A percentile compares a stretch with the other conserved stretches of the same genome.
phyloP scores from a whole-genome alignment of 2,113 vertebrate species.

The Hippocampus barbouri region DNA sequence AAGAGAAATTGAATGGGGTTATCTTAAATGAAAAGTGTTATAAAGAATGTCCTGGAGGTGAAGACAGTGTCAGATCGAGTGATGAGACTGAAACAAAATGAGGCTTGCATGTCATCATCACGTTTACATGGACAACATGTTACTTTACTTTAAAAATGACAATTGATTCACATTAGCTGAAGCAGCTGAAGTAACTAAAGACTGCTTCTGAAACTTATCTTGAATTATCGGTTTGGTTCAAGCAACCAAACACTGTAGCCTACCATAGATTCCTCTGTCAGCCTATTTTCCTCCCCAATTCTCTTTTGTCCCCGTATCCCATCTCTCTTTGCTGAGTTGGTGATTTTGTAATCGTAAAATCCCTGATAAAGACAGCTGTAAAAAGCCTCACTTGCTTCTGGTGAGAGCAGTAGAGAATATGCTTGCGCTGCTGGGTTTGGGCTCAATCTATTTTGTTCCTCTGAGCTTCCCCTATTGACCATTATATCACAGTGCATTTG shows the following conservation, averaged over 20 bases:
- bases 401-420: conserved; percentile 47
- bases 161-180: background rate
- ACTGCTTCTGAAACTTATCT: conserved; percentile 8
- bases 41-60: too few relatives aligned
- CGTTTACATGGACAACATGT: background rate
- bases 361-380: conserved; percentile 53
- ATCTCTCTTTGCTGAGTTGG: conserved; percentile 58
- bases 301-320: conserved; percentile 28
- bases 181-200: background rate
- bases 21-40: too few relatives aligned
- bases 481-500: conserved; percentile 28
- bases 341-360: conserved; percentile 52
- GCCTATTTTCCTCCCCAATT: conserved; percentile 17
- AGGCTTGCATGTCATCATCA: background rate
- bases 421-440: conserved; percentile 37
- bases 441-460: conserved; percentile 42
- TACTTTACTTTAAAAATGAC: background rate
- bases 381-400: conserved; percentile 52
- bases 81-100: too few relatives aligned
- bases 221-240: conserved; percentile 9
- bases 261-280: conserved; percentile 10
- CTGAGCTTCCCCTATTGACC: conserved; percentile 25
- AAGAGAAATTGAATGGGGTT: too few relatives aligned
- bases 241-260: conserved; percentile 1
- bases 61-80: too few relatives aligned